Evolutionary conservation across 1,140 invertebrate genomes (phyloP).

Genomic region (Leptinotarsa undecemlineata): DNA sequence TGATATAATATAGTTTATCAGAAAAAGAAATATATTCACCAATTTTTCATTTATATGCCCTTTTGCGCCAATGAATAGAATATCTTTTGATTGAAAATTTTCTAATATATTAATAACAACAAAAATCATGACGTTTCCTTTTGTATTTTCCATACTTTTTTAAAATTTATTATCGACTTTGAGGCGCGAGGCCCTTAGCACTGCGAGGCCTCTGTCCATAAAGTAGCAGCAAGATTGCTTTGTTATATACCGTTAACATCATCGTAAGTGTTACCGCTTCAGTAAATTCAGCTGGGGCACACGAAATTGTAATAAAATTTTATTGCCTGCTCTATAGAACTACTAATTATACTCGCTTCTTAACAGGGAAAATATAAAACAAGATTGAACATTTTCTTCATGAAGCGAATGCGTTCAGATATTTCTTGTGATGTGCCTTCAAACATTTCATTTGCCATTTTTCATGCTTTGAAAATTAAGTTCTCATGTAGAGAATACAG

Average conservation of each 20-base stretch:
- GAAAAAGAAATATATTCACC: no score
- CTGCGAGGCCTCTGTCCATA: neutral
- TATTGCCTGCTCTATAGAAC: neutral
- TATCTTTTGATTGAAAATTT: no score
- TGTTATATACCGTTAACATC: neutral
- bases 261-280: neutral
- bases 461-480: no score
- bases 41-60: no score
- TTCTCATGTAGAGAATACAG: no score
- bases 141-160: no score
- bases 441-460: neutral
- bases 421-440: neutral
- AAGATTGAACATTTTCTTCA: neutral
- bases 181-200: no score
- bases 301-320: neutral
- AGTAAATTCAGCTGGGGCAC: neutral
- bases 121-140: no score
- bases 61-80: no score
- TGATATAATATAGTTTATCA: no score
- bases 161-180: no score
- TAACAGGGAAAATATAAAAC: neutral
- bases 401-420: neutral
- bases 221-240: neutral
- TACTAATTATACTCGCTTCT: neutral
- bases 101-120: no score